These are phyloP conservation scores for Ostrea edulis DNA, from an alignment of 1,140 invertebrate species.

Conservation along the genomic window DNA sequence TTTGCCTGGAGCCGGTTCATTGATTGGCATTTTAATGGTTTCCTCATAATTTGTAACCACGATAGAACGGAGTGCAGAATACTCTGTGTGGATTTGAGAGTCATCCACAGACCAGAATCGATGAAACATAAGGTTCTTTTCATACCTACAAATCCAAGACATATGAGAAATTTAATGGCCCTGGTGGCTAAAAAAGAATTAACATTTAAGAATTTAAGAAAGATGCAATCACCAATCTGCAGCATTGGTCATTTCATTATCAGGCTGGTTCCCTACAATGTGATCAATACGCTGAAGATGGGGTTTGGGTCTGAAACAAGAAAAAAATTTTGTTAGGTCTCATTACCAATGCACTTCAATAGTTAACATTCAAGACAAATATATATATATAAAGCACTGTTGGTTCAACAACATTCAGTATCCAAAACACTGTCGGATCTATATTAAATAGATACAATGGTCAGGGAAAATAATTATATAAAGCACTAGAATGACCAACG, in stretches of 20 bases:
- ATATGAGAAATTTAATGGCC: neutral
- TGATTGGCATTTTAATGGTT: constrained; percentile 99
- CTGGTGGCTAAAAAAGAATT: neutral
- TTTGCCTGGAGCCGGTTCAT: constrained; percentile 97
- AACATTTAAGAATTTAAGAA: neutral
- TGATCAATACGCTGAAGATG: constrained; percentile 96
- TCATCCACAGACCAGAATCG: constrained; percentile 99
- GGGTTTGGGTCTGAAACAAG: constrained; percentile 84
- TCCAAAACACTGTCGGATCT: too few relatives aligned
- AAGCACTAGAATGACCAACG: too few relatives aligned
- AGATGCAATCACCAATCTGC: constrained; percentile 90
- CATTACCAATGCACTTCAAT: too few relatives aligned
- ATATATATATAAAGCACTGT: too few relatives aligned
- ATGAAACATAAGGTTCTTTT: constrained; percentile 95
- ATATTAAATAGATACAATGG: too few relatives aligned
- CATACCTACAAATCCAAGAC: constrained; percentile 85
- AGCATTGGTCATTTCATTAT: constrained; percentile 91
- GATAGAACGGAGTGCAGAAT: constrained; percentile 95
- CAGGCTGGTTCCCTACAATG: constrained; percentile 98
- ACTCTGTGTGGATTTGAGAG: constrained; percentile 96
- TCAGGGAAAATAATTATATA: too few relatives aligned
- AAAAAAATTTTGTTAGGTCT: neutral
- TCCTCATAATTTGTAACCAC: constrained; percentile 99
- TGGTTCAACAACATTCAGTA: too few relatives aligned
- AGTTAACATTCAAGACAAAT: too few relatives aligned